Evolutionary conservation across 2,113 vertebrate genomes (phyloP), one percentile per base, ranked within the genome.

Genomic region (Chascanopsetta lugubris): DNA sequence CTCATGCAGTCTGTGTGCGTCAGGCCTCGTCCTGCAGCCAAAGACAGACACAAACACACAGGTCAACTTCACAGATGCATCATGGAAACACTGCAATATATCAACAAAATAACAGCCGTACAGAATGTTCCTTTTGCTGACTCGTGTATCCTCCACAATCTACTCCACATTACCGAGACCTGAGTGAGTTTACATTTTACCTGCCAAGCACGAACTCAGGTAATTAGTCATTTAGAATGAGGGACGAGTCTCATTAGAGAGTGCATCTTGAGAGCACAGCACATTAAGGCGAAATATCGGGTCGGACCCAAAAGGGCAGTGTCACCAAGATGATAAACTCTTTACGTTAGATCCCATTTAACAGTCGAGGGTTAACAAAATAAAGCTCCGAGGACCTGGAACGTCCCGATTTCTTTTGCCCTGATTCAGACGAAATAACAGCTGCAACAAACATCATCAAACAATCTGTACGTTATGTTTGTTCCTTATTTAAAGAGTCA

Each of bases 1-100:
- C 84, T 87, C 77, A 85, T 85, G 80, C 80, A 80, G 80, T 79
- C 49, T 76, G 53, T 66, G 70, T 64, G 69, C 17, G 7, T 36
- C 59, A 1, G 63, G 54, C 38, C 32, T 61, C 34, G 3, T 75
- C 74, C 85, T 87, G 79, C 68, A 69, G 76, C 80, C 57, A 78
- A 26, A 59, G 56, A 40, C 8, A 36, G 18, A 69, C 4, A 42
- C 6, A 53, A 21, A 66, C 6, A 43, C 11, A 53, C n/a, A n/a
- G n/a, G n/a, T n/a, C n/a, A n/a, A n/a, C n/a, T n/a, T n/a, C n/a
- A 21, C 8, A 49, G 5, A 18, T 45, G n/a, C n/a, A n/a, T 67
- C 34, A 55, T 13, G 45, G 2, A 51, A 30, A 57, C 8, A 40
- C n/a, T n/a, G n/a, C 22, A 58, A 40, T 6, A 13, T 24, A 24